Percentiles rank a stretch among this genome's conserved stretches.
Conservation (phyloP, 2,113 vertebrate species). For the Phoenicopterus ruber region DNA sequence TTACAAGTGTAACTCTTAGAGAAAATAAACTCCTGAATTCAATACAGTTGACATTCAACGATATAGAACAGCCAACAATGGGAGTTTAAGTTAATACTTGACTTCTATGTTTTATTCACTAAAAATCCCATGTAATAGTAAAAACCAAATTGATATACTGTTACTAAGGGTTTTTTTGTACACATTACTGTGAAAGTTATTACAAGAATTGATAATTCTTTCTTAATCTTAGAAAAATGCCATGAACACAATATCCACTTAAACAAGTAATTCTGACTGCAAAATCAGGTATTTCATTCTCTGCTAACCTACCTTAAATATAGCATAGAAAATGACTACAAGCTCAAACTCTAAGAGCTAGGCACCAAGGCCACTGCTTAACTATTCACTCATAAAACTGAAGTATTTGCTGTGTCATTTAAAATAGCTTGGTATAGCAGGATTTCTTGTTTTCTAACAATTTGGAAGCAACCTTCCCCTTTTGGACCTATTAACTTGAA, state of each 20-base stretch:
- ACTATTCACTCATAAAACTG: neutral
- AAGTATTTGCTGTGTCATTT: neutral
- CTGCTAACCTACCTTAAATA: neutral
- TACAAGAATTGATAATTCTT: neutral
- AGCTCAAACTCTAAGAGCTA: neutral
- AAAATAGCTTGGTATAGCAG: neutral
- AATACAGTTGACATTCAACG: neutral
- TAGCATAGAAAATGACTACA: neutral
- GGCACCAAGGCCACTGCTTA: neutral
- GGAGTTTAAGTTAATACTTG: neutral
- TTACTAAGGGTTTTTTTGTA: neutral
- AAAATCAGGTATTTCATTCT: neutral
- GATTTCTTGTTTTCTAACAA: neutral
- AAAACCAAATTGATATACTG: neutral
- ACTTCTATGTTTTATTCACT: neutral
- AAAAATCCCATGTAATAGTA: neutral
- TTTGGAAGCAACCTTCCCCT: neutral
- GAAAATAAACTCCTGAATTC: neutral
- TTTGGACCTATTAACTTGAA: neutral
- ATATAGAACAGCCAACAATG: neutral
- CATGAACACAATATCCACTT: neutral
- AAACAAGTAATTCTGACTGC: neutral
- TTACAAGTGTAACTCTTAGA: neutral
- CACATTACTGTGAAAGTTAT: neutral
- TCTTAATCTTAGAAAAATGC: neutral